These are phyloP conservation scores for Chiropotes sagulatus DNA, from an alignment of 2,797 vertebrate species.

Conservation along the genomic window DNA sequence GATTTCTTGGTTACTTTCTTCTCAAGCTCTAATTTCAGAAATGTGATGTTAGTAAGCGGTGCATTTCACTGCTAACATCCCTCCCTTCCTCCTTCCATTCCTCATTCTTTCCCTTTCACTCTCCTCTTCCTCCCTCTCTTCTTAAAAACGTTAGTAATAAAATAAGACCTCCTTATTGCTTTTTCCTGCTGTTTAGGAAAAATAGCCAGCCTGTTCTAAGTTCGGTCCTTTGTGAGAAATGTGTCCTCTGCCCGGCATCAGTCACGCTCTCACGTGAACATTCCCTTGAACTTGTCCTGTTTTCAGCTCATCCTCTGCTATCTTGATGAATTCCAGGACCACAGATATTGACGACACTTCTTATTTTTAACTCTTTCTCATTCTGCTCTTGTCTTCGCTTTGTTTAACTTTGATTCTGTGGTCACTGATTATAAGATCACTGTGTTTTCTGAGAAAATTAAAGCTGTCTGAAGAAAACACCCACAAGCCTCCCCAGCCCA, in stretches of 20 bases:
- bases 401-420: background rate
- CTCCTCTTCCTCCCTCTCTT: background rate
- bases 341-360: background rate
- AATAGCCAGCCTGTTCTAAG: background rate
- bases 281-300: background rate
- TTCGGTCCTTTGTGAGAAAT: background rate
- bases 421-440: background rate
- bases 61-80: background rate
- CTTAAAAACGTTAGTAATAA: background rate
- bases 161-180: background rate
- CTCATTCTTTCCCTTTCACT: too few relatives aligned
- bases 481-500: fast-evolving
- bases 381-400: background rate
- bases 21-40: constrained; percentile 7
- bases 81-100: background rate
- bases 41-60: background rate
- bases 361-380: background rate
- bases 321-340: background rate
- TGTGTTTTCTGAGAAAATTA: background rate
- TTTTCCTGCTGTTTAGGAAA: background rate
- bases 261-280: background rate
- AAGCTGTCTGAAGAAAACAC: background rate
- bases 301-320: background rate
- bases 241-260: fast-evolving
- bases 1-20: constrained; percentile 10